Evolutionary conservation across 2,113 vertebrate genomes (phyloP).

Genomic region (Rhinoptilus africanus): DNA sequence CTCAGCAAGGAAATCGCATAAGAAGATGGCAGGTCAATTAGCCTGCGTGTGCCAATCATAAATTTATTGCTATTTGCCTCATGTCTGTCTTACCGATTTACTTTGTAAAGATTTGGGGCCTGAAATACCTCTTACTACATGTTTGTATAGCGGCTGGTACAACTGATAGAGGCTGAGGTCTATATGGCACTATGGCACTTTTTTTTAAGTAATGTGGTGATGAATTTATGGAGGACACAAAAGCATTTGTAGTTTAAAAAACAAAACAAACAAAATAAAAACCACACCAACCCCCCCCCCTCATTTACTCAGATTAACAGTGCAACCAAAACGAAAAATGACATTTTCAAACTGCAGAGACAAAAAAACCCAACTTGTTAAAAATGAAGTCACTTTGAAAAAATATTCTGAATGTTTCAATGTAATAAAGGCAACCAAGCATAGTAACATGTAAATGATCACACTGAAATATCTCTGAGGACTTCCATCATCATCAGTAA

Average conservation of each 20-base stretch:
- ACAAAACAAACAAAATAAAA: fast-evolving
- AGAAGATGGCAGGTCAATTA: not conserved
- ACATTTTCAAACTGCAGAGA: not conserved
- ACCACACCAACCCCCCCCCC: too few relatives aligned
- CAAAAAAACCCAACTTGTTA: not conserved
- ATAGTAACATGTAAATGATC: not conserved
- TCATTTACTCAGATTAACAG: not conserved
- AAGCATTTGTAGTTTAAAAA: not conserved
- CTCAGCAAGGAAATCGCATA: not conserved
- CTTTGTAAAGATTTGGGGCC: not conserved
- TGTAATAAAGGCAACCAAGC: not conserved
- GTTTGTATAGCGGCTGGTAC: not conserved
- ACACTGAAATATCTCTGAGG: not conserved
- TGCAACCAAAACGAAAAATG: not conserved
- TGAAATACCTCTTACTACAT: not conserved
- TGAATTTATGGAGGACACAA: not conserved
- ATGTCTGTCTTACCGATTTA: not conserved
- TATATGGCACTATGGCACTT: not conserved
- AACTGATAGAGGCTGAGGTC: not conserved
- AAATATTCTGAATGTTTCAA: not conserved
- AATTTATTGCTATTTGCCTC: not conserved
- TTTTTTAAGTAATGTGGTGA: not conserved
- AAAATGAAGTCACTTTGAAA: not conserved
- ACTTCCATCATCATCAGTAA: not conserved
- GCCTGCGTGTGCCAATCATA: not conserved